Conservation (phyloP, 2,113 vertebrate species). For the Acrocephalus arundinaceus region DNA sequence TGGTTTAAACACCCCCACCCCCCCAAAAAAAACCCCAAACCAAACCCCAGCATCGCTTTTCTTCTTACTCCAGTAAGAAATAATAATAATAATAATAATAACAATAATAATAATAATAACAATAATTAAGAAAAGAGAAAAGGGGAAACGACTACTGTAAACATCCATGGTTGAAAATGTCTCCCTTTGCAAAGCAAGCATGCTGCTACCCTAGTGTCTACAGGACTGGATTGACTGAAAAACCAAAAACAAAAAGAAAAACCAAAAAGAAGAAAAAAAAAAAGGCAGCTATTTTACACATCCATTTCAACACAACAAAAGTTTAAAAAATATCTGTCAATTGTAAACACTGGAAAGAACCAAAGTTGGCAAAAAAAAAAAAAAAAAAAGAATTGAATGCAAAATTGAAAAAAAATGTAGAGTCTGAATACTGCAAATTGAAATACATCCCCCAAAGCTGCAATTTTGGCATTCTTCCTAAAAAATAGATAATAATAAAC, state of each 20-base stretch:
- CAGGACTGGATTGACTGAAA: slow-evolving; percentile 56
- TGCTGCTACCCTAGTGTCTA: slow-evolving; percentile 74
- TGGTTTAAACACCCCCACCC: background rate
- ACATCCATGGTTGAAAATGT: slow-evolving; percentile 66
- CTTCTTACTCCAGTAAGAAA: slow-evolving; percentile 68
- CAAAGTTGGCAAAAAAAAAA: slow-evolving; percentile 47
- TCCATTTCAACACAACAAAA: slow-evolving; percentile 82
- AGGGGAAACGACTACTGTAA: slow-evolving; percentile 74
- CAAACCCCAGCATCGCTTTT: slow-evolving; percentile 34
- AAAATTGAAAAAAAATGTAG: background rate
- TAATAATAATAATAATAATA: slow-evolving; percentile 70
- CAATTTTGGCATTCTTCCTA: slow-evolving; percentile 74
- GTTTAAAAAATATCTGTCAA: slow-evolving; percentile 68
- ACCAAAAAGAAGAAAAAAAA: background rate
- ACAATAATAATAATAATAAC: slow-evolving; percentile 39
- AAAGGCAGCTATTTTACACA: slow-evolving; percentile 81
- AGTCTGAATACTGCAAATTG: slow-evolving; percentile 77
- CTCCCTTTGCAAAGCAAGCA: slow-evolving; percentile 81
- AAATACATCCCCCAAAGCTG: slow-evolving; percentile 73
- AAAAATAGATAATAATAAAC: background rate
- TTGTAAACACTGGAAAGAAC: slow-evolving; percentile 82
- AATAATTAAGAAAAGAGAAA: slow-evolving; percentile 56
- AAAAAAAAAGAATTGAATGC: background rate
- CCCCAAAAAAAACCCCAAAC: background rate
- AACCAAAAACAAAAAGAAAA: background rate